Base-by-base conservation (phyloP, 2,888 invertebrate species). In the Polyommatus iphigenia region DNA sequence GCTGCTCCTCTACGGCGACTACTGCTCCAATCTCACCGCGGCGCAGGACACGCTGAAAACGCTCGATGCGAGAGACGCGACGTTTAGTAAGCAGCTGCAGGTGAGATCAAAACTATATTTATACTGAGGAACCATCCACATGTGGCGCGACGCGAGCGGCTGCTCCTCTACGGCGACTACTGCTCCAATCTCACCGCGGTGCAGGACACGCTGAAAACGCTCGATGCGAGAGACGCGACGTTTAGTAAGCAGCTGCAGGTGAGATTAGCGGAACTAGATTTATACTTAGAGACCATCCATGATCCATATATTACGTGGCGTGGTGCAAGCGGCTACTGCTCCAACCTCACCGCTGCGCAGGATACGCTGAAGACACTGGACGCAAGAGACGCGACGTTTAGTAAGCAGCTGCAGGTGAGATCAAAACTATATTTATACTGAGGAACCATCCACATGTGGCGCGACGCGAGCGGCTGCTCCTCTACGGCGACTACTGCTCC, bases 401-500 rank as follows among this genome's bases (percentile, higher is more conserved):
- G 95, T 85, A 96, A 96, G 83, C 96, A 95, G 87, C 94, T 98
- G 79, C 94, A 95, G 85, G 97, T 97, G 85, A 94, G 95, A n/a
- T n/a, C n/a, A n/a, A n/a, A n/a, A n/a, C n/a, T n/a, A n/a, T n/a
- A n/a, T n/a, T n/a, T n/a, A n/a, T n/a, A n/a, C n/a, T n/a, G n/a
- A n/a, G n/a, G n/a, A n/a, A n/a, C n/a, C n/a, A n/a, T n/a, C n/a
- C n/a, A n/a, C n/a, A n/a, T n/a, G n/a, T 99, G 76, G 96, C 97
- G 83, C 98, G 97, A 96, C 96, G 98, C 84, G 97, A 98, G 87
- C 96, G 97, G 80, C 97, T 99, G 88, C 95, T 99, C 57, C 95
- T 98, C 78, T 99, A 99, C 87, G 99, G 99, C 18, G 97, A 98
- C 86, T 99, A 99, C 91, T 99, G 99, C 93, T 97, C 99, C 75